Evolutionary conservation across 2,113 vertebrate genomes (phyloP).

Genomic region (Macroglossus sobrinus): DNA sequence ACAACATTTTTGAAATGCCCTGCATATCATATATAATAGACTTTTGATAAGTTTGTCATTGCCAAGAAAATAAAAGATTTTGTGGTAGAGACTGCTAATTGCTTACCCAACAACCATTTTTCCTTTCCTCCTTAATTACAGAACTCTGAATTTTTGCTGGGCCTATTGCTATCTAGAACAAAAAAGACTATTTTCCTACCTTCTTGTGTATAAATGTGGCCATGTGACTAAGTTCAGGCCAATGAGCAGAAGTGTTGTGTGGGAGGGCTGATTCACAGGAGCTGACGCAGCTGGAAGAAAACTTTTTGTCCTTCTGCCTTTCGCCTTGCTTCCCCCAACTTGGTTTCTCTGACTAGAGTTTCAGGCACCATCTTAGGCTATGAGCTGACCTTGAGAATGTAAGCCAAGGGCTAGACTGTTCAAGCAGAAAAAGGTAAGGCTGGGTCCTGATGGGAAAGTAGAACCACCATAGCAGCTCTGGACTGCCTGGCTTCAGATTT

Average conservation of each 20-base stretch:
- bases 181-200: background rate
- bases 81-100: background rate
- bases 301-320: background rate
- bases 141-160: background rate
- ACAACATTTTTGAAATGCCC: background rate
- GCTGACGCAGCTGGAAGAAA: slow-evolving; percentile 13
- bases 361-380: background rate
- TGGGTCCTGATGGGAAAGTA: background rate
- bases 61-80: background rate
- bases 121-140: background rate
- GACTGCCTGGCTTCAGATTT: background rate
- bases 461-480: background rate
- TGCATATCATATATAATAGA: background rate
- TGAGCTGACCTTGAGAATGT: background rate
- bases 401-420: background rate
- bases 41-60: background rate
- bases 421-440: background rate
- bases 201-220: background rate
- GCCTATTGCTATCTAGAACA: background rate
- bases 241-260: background rate
- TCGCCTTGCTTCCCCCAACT: background rate
- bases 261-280: background rate
- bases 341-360: background rate
- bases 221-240: background rate
- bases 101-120: background rate